These are phyloP conservation scores for Cyphomyrmex costatus DNA, from an alignment of 1,140 invertebrate species.

Conservation along the genomic window DNA sequence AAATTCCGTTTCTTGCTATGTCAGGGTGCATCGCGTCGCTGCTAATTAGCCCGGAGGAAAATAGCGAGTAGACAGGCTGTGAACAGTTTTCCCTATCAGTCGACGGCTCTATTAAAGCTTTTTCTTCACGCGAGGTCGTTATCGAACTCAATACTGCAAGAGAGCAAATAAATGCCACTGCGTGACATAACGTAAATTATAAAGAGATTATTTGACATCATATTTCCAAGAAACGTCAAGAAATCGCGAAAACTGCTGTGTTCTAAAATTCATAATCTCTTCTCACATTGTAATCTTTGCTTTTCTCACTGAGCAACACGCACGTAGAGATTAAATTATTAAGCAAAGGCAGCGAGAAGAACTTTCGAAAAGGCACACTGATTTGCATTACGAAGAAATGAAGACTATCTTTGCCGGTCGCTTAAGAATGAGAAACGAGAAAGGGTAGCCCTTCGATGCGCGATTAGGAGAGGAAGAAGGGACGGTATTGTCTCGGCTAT, in stretches of 20 bases:
- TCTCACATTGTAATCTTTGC: not conserved
- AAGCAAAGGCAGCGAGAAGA: not conserved
- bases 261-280: not conserved
- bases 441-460: slow-evolving; percentile 34
- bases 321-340: not conserved
- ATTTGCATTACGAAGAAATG: not conserved
- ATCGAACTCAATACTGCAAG: slow-evolving; percentile 28
- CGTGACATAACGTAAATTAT: not conserved
- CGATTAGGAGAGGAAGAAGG: slow-evolving; percentile 15
- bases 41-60: slow-evolving; percentile 60
- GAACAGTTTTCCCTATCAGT: slow-evolving; percentile 45
- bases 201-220: not conserved
- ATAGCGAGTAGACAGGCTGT: slow-evolving; percentile 43
- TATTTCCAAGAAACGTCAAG: not conserved
- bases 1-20: slow-evolving; percentile 64
- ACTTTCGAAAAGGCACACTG: not conserved
- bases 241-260: too few relatives aligned
- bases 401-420: not conserved
- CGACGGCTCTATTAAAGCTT: slow-evolving; percentile 52
- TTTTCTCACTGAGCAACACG: not conserved
- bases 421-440: slow-evolving; percentile 33
- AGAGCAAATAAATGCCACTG: slow-evolving; percentile 23
- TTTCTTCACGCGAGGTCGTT: slow-evolving; percentile 41
- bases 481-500: slow-evolving; percentile 77
- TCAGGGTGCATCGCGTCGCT: slow-evolving; percentile 25